A percentile compares a stretch with the other conserved stretches of the same genome.
Evolutionary conservation across 2,113 vertebrate genomes (phyloP).

Genomic region (Halichoeres trimaculatus): DNA sequence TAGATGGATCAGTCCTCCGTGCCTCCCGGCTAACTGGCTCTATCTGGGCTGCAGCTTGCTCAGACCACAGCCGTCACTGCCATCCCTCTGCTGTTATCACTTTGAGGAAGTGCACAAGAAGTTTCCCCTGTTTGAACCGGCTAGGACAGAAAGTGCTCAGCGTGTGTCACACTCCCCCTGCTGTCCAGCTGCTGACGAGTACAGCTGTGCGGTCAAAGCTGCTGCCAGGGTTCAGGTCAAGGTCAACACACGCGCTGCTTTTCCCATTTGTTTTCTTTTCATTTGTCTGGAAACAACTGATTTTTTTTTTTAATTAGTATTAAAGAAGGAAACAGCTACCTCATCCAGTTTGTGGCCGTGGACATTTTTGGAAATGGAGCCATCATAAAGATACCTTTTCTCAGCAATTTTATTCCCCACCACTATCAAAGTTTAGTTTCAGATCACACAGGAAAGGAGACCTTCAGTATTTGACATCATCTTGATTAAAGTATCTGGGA

Average conservation of each 20-base stretch:
- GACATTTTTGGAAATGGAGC: not conserved
- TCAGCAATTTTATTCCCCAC: not conserved
- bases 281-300: not conserved
- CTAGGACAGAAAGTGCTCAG: slow-evolving; percentile 30
- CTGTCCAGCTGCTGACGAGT: slow-evolving; percentile 51
- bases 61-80: slow-evolving; percentile 74
- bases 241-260: slow-evolving; percentile 37
- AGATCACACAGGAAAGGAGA: too few species aligned
- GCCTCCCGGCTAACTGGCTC: slow-evolving; percentile 53
- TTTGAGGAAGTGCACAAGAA: slow-evolving; percentile 78
- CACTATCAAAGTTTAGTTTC: too few species aligned
- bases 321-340: not conserved
- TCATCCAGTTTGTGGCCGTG: not conserved
- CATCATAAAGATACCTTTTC: not conserved
- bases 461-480: too few species aligned
- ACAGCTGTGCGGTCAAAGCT: not conserved
- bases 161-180: slow-evolving; percentile 73
- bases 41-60: slow-evolving; percentile 62
- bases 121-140: slow-evolving; percentile 65
- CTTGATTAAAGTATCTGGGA: too few species aligned
- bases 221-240: slow-evolving; percentile 46
- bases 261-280: not conserved
- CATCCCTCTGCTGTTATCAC: slow-evolving; percentile 76
- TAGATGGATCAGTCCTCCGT: slow-evolving; percentile 48
- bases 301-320: too few species aligned